Evolutionary conservation across 2,888 invertebrate genomes (phyloP), one percentile per base, ranked within the genome.

Genomic region (Xestoiulus laeticollis): DNA sequence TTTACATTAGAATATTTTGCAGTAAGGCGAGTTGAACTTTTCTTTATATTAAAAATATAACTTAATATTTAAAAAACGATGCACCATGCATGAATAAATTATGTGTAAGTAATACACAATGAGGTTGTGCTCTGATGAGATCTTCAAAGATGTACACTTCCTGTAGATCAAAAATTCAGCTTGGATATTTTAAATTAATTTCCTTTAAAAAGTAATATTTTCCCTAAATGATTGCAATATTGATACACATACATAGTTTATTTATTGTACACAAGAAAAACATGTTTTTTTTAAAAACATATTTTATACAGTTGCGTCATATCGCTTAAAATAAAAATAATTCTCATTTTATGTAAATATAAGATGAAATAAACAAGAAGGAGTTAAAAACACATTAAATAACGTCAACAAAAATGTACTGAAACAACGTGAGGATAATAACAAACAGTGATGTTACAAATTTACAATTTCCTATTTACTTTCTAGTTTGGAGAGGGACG

Each of bases 171-270:
- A 44, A 44, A 44, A 44, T 44, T 44, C 44, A 44, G 44, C 14
- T 19, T 19, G 19, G 4, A 53, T 19, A 2, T 19, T 53, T 53
- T 16, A 53, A 53, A 19, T 53, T 53, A 44, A 44, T 44, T 44
- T 44, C 8, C 44, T 44, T 2, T 44, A 12, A 44, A 44, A 44
- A 53, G 22, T 59, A 5, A 68, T n/a, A 26, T 26, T 68, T 6
- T 22, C 68, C 8, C 2, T 22, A 26, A 68, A 44, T 12, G 8
- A 68, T 68, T 68, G 10, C 22, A 26, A 26, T 68, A 68, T n/a
- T 68, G 68, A 68, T 68, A 68, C 68, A 68, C 68, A 68, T 26
- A 68, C 68, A 68, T 68, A 68, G 68, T 68, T 26, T 68, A 68
- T 68, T 68, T 68, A 68, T 68, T 68, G 68, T 68, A 68, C n/a